Evolutionary conservation across 1,140 invertebrate species (phyloP), one percentile per base, ranked within the genome.

Genomic region (Coptotermes formosanus): DNA sequence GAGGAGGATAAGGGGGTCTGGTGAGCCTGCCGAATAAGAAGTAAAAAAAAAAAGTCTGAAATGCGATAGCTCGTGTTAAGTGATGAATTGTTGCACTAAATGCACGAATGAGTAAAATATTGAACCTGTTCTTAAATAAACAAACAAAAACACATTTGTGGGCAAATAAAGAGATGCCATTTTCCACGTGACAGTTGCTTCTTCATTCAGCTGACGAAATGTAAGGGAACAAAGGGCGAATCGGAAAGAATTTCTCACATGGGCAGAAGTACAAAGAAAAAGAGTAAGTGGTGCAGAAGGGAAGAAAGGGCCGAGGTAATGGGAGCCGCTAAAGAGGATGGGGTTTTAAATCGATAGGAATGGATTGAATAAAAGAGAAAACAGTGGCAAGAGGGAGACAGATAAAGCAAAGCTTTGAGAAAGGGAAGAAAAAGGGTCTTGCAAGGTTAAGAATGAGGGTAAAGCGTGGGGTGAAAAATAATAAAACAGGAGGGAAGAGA

Each of bases 331-430:
- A 12, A 75, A 30, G 64, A 75, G 25, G 64, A 75, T 75, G 64
- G 82, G 82, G 16, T 43, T 8, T 43, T 25, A 0, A 83, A 83
- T 83, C 82, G 82, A 83, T 83, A 83, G 32, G 82, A 83, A 83
- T 83, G 82, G 82, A 83, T 83, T 83, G 82, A 83, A 83, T 83
- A 83, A 83, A 83, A n/a, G 82, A 25, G 82, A 83, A 83, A 83
- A 12, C 64, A 75, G 64, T 30, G n/a, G 64, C 64, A 75, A 75
- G 19, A 75, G 64, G 64, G 25, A 75, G 48, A 45, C 82, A 32
- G 82, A 83, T 44, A 21, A 30, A 83, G 48, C 7, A 52, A 52
- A 52, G 48, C 32, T 43, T 83, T 43, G 82, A 44, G 43, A 83
- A 83, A 52, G 82, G 82, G 48, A 83, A 52, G 25, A 83, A 82